Evolutionary conservation across 2,113 vertebrate genomes (phyloP).

Genomic region (Prunella fulvescens): DNA sequence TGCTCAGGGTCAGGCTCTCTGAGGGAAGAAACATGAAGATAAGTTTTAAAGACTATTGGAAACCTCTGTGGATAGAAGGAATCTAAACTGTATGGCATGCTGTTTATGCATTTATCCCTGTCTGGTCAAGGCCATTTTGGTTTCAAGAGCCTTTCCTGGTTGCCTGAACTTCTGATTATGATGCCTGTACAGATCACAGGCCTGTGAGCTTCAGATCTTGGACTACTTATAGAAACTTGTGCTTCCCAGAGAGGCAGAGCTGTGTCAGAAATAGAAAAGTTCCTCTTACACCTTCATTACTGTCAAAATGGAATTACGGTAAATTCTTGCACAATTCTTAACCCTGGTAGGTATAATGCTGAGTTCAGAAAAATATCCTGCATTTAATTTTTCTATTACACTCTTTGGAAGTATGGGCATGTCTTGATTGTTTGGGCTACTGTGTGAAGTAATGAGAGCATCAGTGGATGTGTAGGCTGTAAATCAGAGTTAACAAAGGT

Average conservation of each 20-base stretch:
- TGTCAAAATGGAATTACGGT: background rate
- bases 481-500: background rate
- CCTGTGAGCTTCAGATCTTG: background rate
- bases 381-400: background rate
- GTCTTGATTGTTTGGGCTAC: background rate
- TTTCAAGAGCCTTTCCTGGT: background rate
- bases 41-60: background rate
- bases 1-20: background rate
- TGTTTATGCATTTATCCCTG: background rate
- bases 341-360: background rate
- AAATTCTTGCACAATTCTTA: background rate
- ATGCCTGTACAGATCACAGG: background rate
- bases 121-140: background rate
- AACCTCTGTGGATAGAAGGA: background rate
- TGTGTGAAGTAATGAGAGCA: background rate
- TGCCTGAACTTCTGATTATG: background rate
- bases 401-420: accelerated
- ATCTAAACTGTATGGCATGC: background rate
- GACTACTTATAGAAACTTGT: background rate
- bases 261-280: background rate
- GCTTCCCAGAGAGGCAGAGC: background rate
- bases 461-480: accelerated
- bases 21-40: background rate
- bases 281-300: background rate
- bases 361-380: background rate